Base-by-base conservation (phyloP, 2,888 invertebrate genomes). In the Laspeyria flexula region DNA sequence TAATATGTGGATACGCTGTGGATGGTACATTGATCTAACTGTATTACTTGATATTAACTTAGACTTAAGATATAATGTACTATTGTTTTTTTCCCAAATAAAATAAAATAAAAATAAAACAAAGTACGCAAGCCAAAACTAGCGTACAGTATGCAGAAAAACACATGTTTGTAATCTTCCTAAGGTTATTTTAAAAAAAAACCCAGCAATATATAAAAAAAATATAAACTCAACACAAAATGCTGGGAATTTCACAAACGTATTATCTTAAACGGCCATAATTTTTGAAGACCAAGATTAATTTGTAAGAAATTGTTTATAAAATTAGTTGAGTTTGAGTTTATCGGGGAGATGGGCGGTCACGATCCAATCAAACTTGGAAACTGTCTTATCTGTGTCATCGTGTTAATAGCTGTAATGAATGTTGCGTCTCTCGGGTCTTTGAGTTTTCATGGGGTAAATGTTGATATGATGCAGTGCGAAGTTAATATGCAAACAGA, bases 321-420 rank as follows among this genome's bases (percentile, higher is more conserved):
- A 35, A 35, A 55, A 48, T 60, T 45, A 11, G 34, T 56, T 45
- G 18, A n/a, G 39, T 33, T 45, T 37, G n/a, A 21, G 16, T 35
- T 42, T 52, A 45, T 45, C 41, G 31, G 31, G 11, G n/a, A 16
- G 38, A 12, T 30, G 43, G 30, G 13, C 40, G 9, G 25, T 42
- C 37, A 38, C 30, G 44, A 43, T 21, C 41, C 11, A 50, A 51
- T 44, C n/a, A 37, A 55, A 55, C 29, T 51, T 37, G 31, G 21
- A 13, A 21, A 23, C 41, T 21, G 43, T 55, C 15, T 47, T 46
- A 13, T 39, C 30, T 11, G 5, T 47, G 47, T 31, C 38, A 39
- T 44, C n/a, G 12, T 11, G 30, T 30, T 30, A 30, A 30, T 11
- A 9, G 31, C 9, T 30, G 6, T 31, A 31, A 31, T 31, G 6